Evolutionary conservation across 2,888 invertebrate species (phyloP), one percentile per base, ranked within the genome.

Genomic region (Eupeodes luniger): DNA sequence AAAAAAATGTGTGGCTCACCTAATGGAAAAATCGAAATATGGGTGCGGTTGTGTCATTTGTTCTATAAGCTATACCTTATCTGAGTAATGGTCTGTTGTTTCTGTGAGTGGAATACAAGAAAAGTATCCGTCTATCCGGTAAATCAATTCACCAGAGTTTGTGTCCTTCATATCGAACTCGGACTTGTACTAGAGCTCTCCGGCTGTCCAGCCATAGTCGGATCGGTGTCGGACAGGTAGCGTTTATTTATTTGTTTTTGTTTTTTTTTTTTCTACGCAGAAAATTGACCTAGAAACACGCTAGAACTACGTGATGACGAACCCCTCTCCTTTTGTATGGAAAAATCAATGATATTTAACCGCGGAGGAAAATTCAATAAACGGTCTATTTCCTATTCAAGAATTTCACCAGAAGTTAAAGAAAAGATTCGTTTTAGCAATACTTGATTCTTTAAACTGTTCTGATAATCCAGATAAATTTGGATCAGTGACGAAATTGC

Each of bases 11-110:
- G 72, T 72, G 55, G 36, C 77, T 83, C 70, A 66, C 83, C 76
- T 76, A 87, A 87, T 83, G 72, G 86, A 83, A 87, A 86, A 83
- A 87, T 87, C 83, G 79, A 87, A 79, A 87, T 72, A 87, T 84
- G 80, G 87, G 87, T 87, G 87, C 77, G 84, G 87, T 77, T 79
- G 70, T 79, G 78, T 51, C 40, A 16, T 72, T 44, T 69, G 53
- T 69, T 11, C n/a, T 51, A 12, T 3, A 19, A 53, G 16, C n/a
- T 51, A 12, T 3, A 19, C 57, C 57, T 59, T 72, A 72, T 72
- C 72, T 57, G 7, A 36, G 47, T 66, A 59, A 36, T 59, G 49
- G 59, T 59, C 47, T 61, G 14, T 67, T 19, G 11, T 59, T 67
- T 51, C 16, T 27, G 55, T 70, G 51, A 70, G 53, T 40, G 36